These are phyloP conservation scores for Mechanitis messenoides DNA, from an alignment of 2,888 invertebrate species.

Conservation along the genomic window DNA sequence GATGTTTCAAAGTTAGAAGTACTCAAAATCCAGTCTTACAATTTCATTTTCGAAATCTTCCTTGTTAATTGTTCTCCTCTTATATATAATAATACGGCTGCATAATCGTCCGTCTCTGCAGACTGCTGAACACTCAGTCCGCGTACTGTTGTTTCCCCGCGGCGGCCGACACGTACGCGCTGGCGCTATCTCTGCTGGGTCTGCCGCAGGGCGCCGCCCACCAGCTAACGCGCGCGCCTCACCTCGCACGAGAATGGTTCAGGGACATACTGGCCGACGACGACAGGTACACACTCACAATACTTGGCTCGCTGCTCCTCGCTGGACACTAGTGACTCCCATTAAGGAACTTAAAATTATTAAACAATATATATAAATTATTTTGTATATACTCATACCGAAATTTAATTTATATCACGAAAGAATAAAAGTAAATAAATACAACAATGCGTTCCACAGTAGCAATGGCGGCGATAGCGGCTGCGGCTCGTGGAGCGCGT, in stretches of 20 bases:
- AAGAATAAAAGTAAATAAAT: no score
- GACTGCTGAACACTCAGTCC: conserved; percentile 89
- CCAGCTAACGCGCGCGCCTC: conserved; percentile 39
- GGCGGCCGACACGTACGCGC: conserved; percentile 83
- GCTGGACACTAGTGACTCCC: no score
- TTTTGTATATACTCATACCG: no score
- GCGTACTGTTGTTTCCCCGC: conserved; percentile 87
- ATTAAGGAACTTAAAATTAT: no score
- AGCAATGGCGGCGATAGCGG: conserved; percentile 20
- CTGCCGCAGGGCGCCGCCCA: conserved; percentile 43
- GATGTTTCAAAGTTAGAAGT: no score
- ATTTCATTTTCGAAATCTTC: no score
- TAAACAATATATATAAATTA: no score
- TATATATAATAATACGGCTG: no score
- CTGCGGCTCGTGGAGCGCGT: conserved; percentile 47
- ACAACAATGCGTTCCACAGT: conserved; percentile 1
- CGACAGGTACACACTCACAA: conserved; percentile 19
- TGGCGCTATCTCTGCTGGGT: conserved; percentile 58
- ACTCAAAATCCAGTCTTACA: no score
- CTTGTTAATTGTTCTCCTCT: no score
- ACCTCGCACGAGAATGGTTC: conserved; percentile 37
- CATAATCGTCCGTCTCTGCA: conserved; percentile 48
- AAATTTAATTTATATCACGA: no score
- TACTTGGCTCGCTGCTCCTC: no score
- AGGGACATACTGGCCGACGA: conserved; percentile 42